Conservation (phyloP, 2,888 invertebrate species). For the Callosobruchus maculatus region DNA sequence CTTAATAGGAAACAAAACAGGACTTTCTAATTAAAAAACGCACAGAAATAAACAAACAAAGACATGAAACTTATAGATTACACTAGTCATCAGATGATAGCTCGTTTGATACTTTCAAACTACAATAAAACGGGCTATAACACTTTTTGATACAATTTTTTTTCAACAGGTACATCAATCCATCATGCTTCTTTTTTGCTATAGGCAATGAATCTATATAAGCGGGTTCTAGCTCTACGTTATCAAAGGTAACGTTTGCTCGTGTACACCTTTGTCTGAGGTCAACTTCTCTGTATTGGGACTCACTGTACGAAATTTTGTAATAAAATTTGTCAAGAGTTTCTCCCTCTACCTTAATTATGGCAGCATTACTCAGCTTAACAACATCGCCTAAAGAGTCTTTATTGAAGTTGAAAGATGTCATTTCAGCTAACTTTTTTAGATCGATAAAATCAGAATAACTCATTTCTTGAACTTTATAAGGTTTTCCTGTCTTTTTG, state of each 20-base stretch:
- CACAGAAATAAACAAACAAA: no score
- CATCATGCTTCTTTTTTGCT: background rate
- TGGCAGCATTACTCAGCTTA: constrained; percentile 4
- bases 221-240: constrained; percentile 1
- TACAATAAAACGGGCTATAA: no score
- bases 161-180: background rate
- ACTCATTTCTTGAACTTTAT: constrained; percentile 11
- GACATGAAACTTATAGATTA: no score
- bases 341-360: constrained; percentile 6
- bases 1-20: no score
- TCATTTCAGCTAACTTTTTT: constrained; percentile 8
- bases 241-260: constrained; percentile 1
- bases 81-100: no score
- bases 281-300: constrained; percentile 1
- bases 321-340: constrained; percentile 7
- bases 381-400: background rate
- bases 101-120: no score
- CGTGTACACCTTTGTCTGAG: constrained; percentile 1
- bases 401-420: constrained; percentile 6
- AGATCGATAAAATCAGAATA: constrained; percentile 15
- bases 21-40: no score
- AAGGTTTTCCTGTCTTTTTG: constrained; percentile 14
- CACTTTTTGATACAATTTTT: background rate
- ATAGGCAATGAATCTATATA: constrained; percentile 2
- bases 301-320: constrained; percentile 11